phyloP scores from a whole-genome alignment of 2,888 invertebrate species.

The Pantelozetes paolii region DNA sequence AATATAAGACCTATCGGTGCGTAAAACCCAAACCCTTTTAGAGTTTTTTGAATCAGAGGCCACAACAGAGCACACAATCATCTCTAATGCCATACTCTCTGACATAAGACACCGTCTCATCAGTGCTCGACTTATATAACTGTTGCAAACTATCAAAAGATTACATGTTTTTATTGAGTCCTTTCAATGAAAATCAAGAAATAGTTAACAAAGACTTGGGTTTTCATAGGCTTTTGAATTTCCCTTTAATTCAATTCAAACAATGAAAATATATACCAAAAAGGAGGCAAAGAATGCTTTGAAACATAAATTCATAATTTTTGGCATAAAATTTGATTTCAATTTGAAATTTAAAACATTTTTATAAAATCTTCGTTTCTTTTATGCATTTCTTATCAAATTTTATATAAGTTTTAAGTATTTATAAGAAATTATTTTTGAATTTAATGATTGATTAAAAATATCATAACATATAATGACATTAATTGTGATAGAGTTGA shows the following conservation, averaged over 20 bases:
- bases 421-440: too few species aligned
- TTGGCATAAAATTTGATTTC: too few species aligned
- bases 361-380: too few species aligned
- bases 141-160: neutral
- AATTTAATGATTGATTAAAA: too few species aligned
- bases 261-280: too few species aligned
- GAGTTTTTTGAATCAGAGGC: neutral
- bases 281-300: too few species aligned
- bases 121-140: neutral
- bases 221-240: neutral
- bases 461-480: too few species aligned
- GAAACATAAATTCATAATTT: too few species aligned
- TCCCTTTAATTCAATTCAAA: neutral
- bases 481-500: conserved; percentile 7
- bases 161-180: conserved; percentile 12
- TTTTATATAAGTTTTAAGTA: too few species aligned
- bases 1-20: neutral
- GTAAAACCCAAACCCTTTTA: conserved; percentile 13
- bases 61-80: neutral
- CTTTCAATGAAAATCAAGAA: neutral
- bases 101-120: conserved; percentile 19
- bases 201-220: neutral
- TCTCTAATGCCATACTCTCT: neutral
- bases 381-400: too few species aligned
- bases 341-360: too few species aligned